These are phyloP conservation scores for Pycnomerus fuliginosus DNA, from an alignment of 2,888 invertebrate genomes.

Conservation along the genomic window DNA sequence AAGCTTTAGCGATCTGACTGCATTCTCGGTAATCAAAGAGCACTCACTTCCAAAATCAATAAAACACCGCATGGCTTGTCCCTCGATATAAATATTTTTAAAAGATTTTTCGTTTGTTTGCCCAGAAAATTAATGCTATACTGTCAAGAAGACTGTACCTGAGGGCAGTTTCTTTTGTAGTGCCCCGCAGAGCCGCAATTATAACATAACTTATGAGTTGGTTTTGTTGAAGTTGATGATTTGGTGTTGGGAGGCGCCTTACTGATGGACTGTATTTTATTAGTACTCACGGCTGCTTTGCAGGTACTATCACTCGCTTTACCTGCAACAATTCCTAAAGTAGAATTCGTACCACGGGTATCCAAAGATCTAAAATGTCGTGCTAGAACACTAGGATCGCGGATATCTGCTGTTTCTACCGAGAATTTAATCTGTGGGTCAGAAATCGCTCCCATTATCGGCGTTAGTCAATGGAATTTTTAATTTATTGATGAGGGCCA, in stretches of 20 bases:
- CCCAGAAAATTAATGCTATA: slow-evolving; percentile 1
- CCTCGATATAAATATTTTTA: slow-evolving; percentile 1
- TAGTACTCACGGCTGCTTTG: too few species aligned
- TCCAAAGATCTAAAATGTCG: slow-evolving; percentile 9
- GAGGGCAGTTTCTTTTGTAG: neutral
- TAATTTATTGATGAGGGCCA: slow-evolving; percentile 15
- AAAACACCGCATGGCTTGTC: neutral
- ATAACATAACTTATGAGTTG: neutral
- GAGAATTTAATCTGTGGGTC: slow-evolving; percentile 16
- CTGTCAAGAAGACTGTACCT: neutral
- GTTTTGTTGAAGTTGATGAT: too few species aligned
- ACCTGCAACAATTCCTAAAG: neutral
- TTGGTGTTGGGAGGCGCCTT: too few species aligned
- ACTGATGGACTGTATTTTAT: too few species aligned
- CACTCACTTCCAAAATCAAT: slow-evolving; percentile 2
- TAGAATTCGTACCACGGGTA: neutral
- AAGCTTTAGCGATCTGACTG: too few species aligned
- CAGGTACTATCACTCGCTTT: too few species aligned
- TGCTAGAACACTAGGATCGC: slow-evolving; percentile 12
- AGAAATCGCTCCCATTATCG: slow-evolving; percentile 5
- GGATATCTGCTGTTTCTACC: slow-evolving; percentile 13
- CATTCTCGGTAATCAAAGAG: neutral
- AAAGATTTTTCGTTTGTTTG: slow-evolving; percentile 2
- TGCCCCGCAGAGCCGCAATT: neutral
- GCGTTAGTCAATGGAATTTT: slow-evolving; percentile 5